A percentile compares a stretch with the other conserved stretches of the same genome.
Evolutionary conservation across 2,888 invertebrate genomes (phyloP).

Genomic region (Deilephila porcellus): DNA sequence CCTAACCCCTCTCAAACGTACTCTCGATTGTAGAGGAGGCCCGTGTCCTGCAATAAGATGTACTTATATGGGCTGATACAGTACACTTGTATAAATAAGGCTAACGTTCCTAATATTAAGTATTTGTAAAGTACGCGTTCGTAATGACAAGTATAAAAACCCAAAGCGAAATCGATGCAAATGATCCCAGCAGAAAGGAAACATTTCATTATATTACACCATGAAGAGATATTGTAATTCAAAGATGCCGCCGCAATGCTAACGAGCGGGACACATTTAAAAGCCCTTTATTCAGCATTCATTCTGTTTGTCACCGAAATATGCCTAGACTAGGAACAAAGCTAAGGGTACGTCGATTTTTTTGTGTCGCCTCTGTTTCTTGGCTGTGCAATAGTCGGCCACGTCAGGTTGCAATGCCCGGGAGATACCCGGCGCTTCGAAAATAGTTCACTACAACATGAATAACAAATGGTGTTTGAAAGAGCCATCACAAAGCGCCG

Average conservation of each 20-base stretch:
- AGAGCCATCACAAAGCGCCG: conserved; percentile 57
- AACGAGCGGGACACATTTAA: conserved; percentile 52
- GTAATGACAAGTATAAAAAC: not conserved
- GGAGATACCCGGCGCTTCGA: conserved; percentile 31
- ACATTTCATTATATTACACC: conserved; percentile 42
- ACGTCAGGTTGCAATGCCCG: not conserved
- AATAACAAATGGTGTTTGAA: conserved; percentile 69
- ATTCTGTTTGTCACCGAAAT: conserved; percentile 38
- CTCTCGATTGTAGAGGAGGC: no score
- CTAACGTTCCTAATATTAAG: not conserved
- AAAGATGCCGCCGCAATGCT: conserved; percentile 51
- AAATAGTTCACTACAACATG: conserved; percentile 53
- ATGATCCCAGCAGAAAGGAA: conserved; percentile 35
- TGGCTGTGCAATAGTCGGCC: conserved; percentile 11
- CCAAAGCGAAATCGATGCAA: conserved; percentile 38
- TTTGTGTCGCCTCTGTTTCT: conserved; percentile 35
- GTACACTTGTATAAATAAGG: not conserved
- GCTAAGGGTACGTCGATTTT: conserved; percentile 4
- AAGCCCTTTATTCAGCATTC: conserved; percentile 37
- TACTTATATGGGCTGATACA: not conserved
- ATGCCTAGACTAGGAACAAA: conserved; percentile 43
- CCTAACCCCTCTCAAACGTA: no score
- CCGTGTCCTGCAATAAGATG: no score
- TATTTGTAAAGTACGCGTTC: not conserved
- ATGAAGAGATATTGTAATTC: conserved; percentile 44